Percentiles rank a stretch among this genome's conserved stretches.
These are phyloP conservation scores for Hypercompe scribonia DNA, from an alignment of 2,888 invertebrate species.

Conservation along the genomic window DNA sequence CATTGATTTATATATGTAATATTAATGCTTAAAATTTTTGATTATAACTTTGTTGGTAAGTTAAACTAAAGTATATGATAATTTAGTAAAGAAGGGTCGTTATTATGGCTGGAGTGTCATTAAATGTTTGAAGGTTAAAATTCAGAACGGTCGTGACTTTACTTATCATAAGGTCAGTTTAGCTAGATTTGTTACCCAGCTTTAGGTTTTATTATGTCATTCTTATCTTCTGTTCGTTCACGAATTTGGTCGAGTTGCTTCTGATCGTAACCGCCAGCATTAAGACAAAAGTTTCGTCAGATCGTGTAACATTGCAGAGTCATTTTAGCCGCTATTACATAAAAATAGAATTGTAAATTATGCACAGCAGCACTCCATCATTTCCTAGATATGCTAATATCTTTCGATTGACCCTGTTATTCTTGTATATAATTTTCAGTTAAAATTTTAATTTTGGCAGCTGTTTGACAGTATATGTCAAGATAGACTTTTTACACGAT, in stretches of 20 bases:
- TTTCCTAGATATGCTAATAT: no score
- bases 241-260: not conserved
- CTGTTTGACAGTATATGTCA: no score
- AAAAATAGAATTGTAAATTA: no score
- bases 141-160: constrained; percentile 1
- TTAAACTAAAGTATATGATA: not conserved
- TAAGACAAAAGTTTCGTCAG: not conserved
- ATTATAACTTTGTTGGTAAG: not conserved
- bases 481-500: no score
- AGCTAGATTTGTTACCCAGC: not conserved
- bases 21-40: not conserved
- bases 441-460: no score
- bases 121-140: not conserved
- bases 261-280: not conserved
- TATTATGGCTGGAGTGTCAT: not conserved
- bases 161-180: not conserved
- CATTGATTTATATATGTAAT: not conserved
- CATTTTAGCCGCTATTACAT: no score
- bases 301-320: no score
- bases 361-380: no score
- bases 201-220: not conserved
- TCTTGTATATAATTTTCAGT: no score
- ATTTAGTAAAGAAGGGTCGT: constrained; percentile 1
- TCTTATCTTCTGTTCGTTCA: not conserved
- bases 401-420: no score